phyloP scores from a whole-genome alignment of 92 coral and sea anemone genomes.

The Parazoanthus darwini region DNA sequence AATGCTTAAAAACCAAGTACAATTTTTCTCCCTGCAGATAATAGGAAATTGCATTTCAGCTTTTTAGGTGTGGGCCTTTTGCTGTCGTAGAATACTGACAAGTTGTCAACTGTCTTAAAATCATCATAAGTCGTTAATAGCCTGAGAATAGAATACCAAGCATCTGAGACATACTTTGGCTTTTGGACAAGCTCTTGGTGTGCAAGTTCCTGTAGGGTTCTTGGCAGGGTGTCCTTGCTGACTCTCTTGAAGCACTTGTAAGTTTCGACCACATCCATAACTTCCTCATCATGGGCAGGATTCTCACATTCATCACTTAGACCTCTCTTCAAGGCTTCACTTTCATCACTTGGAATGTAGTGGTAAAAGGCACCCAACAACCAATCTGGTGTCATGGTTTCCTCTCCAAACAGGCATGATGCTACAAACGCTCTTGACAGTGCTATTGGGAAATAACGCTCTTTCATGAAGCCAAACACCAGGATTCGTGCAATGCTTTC shows the following conservation, averaged over 20 bases:
- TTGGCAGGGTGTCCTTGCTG: conserved; percentile 24
- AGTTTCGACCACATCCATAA: conserved; percentile 14
- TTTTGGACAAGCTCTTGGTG: conserved; percentile 20
- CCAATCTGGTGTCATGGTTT: conserved; percentile 39
- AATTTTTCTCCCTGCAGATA: too few species aligned
- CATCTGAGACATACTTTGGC: conserved; percentile 22
- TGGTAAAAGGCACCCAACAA: conserved; percentile 26
- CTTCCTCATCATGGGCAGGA: conserved; percentile 27
- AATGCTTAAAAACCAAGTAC: too few species aligned
- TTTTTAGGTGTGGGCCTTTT: conserved; percentile 24
- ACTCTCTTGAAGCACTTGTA: conserved; percentile 27
- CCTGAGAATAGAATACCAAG: conserved; percentile 11
- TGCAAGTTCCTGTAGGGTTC: conserved; percentile 17
- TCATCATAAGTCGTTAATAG: conserved; percentile 3
- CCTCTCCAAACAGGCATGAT: conserved; percentile 8
- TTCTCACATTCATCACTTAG: conserved; percentile 17
- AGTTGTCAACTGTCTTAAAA: conserved; percentile 5
- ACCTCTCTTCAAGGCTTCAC: conserved; percentile 18
- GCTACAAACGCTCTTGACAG: conserved; percentile 31
- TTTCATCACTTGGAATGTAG: conserved; percentile 22
- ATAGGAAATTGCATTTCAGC: background rate
- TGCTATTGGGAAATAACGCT: conserved; percentile 26
- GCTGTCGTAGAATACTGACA: background rate
- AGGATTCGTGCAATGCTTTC: conserved; percentile 38
- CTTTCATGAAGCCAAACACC: conserved; percentile 32